phyloP scores from a whole-genome alignment of 2,113 vertebrate genomes.

The Anseranas semipalmata region DNA sequence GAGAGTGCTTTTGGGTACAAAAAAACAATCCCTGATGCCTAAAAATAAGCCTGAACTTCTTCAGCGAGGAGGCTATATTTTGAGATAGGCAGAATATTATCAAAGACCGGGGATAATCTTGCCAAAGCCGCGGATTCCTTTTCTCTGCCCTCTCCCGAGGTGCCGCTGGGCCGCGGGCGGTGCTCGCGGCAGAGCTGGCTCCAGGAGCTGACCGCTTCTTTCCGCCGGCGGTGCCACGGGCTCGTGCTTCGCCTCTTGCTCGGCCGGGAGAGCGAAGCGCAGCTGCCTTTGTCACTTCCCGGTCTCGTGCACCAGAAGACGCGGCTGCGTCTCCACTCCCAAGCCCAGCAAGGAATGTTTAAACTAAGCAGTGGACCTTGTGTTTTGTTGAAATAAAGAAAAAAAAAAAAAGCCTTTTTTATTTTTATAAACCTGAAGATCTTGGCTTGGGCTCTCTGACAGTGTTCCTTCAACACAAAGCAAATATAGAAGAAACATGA shows the following conservation, averaged over 20 bases:
- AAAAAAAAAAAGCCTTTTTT: not conserved
- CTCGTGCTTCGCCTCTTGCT: not conserved
- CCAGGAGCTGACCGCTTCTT: not conserved
- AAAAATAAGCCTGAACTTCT: slow-evolving; percentile 19
- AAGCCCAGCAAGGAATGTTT: not conserved
- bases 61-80: not conserved
- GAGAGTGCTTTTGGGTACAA: not conserved
- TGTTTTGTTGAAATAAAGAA: not conserved
- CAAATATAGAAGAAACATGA: slow-evolving; percentile 2
- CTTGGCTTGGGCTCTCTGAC: not conserved
- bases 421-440: not conserved
- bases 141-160: not conserved
- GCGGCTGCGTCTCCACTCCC: slow-evolving; percentile 12
- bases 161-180: not conserved
- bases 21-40: not conserved
- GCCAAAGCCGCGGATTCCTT: not conserved
- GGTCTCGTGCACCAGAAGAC: not conserved
- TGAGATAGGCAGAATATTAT: not conserved
- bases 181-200: not conserved
- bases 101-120: not conserved
- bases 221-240: not conserved
- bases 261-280: not conserved
- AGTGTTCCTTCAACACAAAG: not conserved
- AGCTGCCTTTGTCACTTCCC: not conserved
- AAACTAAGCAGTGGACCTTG: not conserved